Evolutionary conservation across 2,888 invertebrate species (phyloP), one percentile per base, ranked within the genome.

Genomic region (Meliscaeva auricollis): DNA sequence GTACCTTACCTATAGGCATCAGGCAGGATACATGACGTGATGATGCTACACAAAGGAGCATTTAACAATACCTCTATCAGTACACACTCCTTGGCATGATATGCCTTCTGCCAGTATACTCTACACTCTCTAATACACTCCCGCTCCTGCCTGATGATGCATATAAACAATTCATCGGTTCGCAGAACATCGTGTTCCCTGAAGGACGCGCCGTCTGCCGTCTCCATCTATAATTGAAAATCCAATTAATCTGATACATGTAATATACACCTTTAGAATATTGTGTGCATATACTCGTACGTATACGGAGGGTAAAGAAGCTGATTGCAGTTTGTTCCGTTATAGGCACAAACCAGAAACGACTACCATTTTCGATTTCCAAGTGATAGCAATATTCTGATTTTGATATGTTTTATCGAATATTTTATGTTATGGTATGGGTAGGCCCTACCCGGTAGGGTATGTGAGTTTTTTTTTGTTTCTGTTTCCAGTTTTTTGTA

Each of bases 151-250:
- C 62, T 77, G 73, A 80, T 79, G 85, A 56, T 58, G 73, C 73
- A 78, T 76, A 87, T 88, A 88, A 87, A 87, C 87, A 87, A 87
- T 87, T 81, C 81, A 87, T 83, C 68, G 84, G 46, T 72, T 85
- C 80, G 72, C 75, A 68, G 80, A 76, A 72, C 68, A 75, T 56
- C 68, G 72, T 85, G 56, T 48, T 76, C 76, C 76, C 84, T 72
- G 56, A 85, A 85, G 84, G 80, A 80, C 76, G 66, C 35, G 50
- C 15, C 66, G 35, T 11, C 46, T 60, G 32, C 50, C 62, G 35
- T 74, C 69, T 85, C 68, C 60, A 85, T 85, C 46, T 85, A 85
- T 85, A 85, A 85, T 85, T 85, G 84, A 85, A 85, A 85, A 85
- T 85, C 76, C 84, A 85, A 85, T 85, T 85, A 85, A 85, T 85